Base-by-base conservation (phyloP, 92 coral and sea anemone genomes). In the Umimayanthus chanpuru region DNA sequence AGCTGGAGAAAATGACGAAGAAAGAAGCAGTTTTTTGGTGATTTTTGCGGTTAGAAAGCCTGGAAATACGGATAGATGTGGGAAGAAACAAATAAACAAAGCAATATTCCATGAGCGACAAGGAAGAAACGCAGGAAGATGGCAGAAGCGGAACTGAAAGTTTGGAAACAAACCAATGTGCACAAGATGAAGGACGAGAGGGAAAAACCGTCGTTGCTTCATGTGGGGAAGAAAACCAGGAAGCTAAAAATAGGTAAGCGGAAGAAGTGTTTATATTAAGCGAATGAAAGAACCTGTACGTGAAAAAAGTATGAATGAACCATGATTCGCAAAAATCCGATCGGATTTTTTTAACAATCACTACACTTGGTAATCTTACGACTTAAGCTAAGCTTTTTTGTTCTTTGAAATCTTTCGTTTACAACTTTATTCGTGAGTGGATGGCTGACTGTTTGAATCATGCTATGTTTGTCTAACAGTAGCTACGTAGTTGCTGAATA, bases 61-160 rank as follows among this genome's bases (percentile, higher is more conserved):
- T 30, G n/a, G 44, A 81, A 70, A 47, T 50, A 83, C 87, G 78
- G 65, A 16, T 83, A 83, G 77, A 83, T 83, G 87, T 71, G 78
- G 87, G 65, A 83, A 83, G 78, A 28, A 83, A 83, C 64, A 83
- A 50, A 71, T 26, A 83, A 18, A 70, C 9, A 68, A 68, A 83
- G 36, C 68, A 67, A 21, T 83, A 83, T 83, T 83, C 87, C 87
- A 83, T 83, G 87, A 83, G 87, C 87, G 77, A 47, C 87, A 41
- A 83, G 77, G 87, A 67, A 30, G 78, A 50, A 83, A 68, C 61
- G 87, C 87, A 83, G 77, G 67, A 70, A 18, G 55, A 83, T 83
- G 87, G 77, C 78, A 83, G 78, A 83, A 83, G 64, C 64, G 74
- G 41, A 44, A 68, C 68, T 44, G 65, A 83, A 75, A 39, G 15